These are phyloP conservation scores for Anhinga anhinga DNA, from an alignment of 2,113 vertebrate species.

Conservation along the genomic window DNA sequence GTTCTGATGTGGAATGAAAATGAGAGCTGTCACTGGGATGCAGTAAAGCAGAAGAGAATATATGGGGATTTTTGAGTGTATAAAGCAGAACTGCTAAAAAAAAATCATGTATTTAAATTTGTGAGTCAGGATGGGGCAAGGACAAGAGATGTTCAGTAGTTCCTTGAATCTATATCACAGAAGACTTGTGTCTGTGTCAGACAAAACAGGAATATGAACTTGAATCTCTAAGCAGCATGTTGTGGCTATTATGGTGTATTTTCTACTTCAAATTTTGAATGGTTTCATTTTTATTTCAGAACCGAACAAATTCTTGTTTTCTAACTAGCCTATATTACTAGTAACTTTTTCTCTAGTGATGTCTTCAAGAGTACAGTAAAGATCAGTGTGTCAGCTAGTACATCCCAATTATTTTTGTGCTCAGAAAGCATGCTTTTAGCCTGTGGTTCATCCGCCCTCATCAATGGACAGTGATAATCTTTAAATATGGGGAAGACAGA, in stretches of 20 bases:
- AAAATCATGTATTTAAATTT: neutral
- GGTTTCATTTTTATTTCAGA: neutral
- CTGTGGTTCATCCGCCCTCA: neutral
- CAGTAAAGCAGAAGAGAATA: neutral
- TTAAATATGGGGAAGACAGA: neutral
- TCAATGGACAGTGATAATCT: neutral
- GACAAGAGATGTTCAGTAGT: neutral
- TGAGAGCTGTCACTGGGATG: neutral
- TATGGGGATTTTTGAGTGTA: neutral
- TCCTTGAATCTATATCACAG: neutral
- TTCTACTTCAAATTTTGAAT: neutral
- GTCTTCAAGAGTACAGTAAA: neutral
- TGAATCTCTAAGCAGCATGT: neutral
- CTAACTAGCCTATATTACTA: neutral
- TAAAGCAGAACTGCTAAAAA: neutral
- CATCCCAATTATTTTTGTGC: neutral
- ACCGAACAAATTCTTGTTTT: neutral
- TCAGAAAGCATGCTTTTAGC: neutral
- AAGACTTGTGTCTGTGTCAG: neutral
- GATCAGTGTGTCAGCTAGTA: neutral
- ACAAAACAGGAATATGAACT: neutral
- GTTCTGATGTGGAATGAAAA: neutral
- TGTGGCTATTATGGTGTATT: neutral
- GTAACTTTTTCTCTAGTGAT: neutral
- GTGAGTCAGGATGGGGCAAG: neutral